These are phyloP conservation scores for Bombus superbus DNA, from an alignment of 1,140 invertebrate genomes.

Conservation along the genomic window DNA sequence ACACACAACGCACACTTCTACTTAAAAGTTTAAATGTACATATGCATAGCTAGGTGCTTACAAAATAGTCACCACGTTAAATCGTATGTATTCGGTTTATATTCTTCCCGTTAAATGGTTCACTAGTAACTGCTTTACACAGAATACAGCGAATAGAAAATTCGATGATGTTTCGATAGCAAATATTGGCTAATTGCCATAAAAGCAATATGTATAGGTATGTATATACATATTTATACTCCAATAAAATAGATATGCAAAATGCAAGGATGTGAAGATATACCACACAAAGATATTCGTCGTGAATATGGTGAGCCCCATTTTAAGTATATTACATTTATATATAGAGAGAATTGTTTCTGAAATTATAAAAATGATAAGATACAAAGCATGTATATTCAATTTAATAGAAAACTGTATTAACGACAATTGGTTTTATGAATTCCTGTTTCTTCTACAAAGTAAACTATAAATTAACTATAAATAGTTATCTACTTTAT, in stretches of 20 bases:
- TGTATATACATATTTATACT: not conserved
- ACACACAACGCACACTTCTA: not conserved
- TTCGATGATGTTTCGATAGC: not conserved
- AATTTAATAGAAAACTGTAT: not conserved
- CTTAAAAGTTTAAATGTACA: not conserved
- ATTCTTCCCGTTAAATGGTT: too few relatives aligned
- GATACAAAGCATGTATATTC: not conserved
- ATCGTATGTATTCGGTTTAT: not conserved
- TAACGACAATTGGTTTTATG: not conserved
- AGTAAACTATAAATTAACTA: not conserved
- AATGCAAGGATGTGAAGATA: not conserved
- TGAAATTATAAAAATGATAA: not conserved
- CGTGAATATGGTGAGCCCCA: too few relatives aligned
- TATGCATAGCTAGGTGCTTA: not conserved
- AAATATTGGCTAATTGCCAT: not conserved
- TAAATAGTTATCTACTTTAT: not conserved
- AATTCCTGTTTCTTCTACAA: not conserved
- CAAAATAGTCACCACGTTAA: not conserved
- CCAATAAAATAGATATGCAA: not conserved
- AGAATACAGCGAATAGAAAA: not conserved
- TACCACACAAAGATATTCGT: too few relatives aligned
- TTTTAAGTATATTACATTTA: too few relatives aligned
- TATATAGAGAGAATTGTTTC: too few relatives aligned
- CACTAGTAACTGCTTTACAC: not conserved
- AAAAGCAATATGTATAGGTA: not conserved